Conservation (phyloP, 1,140 invertebrate genomes). For the Drosophila simulans region DNA sequence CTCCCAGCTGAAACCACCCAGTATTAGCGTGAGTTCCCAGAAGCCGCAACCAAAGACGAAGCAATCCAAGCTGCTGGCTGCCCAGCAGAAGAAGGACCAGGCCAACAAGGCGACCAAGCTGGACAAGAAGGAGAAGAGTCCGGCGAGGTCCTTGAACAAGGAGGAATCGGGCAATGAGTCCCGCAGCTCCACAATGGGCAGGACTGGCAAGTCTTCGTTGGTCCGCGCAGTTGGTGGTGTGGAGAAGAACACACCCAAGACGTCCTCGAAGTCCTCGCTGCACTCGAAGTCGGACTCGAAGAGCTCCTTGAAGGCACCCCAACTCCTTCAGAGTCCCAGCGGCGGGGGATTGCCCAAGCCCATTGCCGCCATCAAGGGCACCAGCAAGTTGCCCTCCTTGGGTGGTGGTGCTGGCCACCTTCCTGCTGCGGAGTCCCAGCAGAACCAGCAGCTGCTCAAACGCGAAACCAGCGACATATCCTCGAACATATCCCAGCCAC, state of each 20-base stretch:
- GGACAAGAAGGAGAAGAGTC: slow-evolving; percentile 82
- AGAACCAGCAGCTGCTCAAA: slow-evolving; percentile 49
- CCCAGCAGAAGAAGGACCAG: slow-evolving; percentile 76
- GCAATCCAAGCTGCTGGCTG: slow-evolving; percentile 77
- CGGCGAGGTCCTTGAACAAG: slow-evolving; percentile 74
- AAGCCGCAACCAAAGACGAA: slow-evolving; percentile 65
- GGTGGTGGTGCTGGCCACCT: slow-evolving; percentile 51
- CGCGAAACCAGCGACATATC: slow-evolving; percentile 82
- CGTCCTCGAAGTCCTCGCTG: slow-evolving; percentile 76
- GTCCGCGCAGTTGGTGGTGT: slow-evolving; percentile 29
- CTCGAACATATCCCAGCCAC: slow-evolving; percentile 75
- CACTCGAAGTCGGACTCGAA: slow-evolving; percentile 81
- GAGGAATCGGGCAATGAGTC: slow-evolving; percentile 72
- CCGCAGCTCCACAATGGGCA: slow-evolving; percentile 68
- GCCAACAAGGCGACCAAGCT: slow-evolving; percentile 60
- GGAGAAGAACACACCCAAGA: slow-evolving; percentile 70
- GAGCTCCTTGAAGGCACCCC: slow-evolving; percentile 70
- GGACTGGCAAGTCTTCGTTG: slow-evolving; percentile 63
- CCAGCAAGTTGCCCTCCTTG: slow-evolving; percentile 87
- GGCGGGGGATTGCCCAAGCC: slow-evolving; percentile 94
- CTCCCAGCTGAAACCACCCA: slow-evolving; percentile 79
- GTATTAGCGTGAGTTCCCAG: slow-evolving; percentile 60
- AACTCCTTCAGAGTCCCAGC: slow-evolving; percentile 66
- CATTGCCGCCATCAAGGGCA: slow-evolving; percentile 95
- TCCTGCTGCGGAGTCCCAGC: slow-evolving; percentile 1